Conservation (phyloP, 1,140 invertebrate genomes). For the Lineus longissimus region DNA sequence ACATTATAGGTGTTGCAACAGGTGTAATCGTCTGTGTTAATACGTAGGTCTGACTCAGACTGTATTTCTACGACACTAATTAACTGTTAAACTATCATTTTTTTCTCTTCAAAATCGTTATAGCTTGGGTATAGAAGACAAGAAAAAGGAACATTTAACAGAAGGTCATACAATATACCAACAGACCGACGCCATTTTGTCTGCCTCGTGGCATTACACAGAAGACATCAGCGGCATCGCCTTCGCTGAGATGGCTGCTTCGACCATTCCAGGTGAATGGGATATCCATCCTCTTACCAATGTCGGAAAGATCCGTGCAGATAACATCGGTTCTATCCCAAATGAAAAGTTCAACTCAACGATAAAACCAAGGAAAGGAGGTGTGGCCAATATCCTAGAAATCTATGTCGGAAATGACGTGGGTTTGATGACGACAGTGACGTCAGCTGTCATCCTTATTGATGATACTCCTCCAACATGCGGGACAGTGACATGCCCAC, state of each 20-base stretch:
- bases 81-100: no score
- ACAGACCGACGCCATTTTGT: constrained; percentile 10
- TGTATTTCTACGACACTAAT: no score
- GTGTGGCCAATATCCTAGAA: constrained; percentile 30
- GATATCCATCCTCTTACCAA: constrained; percentile 14
- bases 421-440: constrained; percentile 13
- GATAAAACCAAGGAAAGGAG: constrained; percentile 12
- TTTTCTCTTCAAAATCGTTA: constrained; percentile 13
- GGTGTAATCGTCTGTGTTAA: constrained; percentile 18
- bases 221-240: constrained; percentile 12
- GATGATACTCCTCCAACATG: constrained; percentile 23
- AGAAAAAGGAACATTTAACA: neutral
- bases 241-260: constrained; percentile 5
- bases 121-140: constrained; percentile 15
- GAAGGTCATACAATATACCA: no score
- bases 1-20: no score
- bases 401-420: constrained; percentile 23
- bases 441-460: constrained; percentile 22
- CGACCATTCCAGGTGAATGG: constrained; percentile 1
- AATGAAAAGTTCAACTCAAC: neutral
- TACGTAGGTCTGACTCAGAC: constrained; percentile 15
- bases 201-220: constrained; percentile 26
- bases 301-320: constrained; percentile 13
- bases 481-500: constrained; percentile 24
- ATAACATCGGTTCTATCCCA: no score